Percentiles rank a stretch among this genome's conserved stretches.
Evolutionary conservation across 2,113 vertebrate species (phyloP).

Genomic region (Cepphus grylle): DNA sequence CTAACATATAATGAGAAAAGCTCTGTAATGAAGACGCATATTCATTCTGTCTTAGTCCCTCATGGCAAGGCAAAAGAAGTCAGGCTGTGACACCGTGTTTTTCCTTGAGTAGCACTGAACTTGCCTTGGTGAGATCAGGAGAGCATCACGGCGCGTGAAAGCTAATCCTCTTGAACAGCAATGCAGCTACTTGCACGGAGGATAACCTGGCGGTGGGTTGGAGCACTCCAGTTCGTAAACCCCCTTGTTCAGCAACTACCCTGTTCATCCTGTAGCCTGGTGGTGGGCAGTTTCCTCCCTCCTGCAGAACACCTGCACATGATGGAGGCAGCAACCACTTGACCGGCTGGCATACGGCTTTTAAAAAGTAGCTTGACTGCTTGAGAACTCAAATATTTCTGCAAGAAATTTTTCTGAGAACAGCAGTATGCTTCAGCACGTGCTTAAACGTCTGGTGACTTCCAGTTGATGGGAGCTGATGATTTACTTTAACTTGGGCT

Average conservation of each 20-base stretch:
- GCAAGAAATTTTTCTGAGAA: not conserved
- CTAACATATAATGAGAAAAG: not conserved
- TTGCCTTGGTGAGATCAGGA: not conserved
- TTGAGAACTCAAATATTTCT: not conserved
- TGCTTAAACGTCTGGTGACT: not conserved
- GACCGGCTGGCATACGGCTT: not conserved
- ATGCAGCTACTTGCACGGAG: rapidly evolving
- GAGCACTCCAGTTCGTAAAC: not conserved
- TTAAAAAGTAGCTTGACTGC: not conserved
- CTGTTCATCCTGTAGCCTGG: not conserved
- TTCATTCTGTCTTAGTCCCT: not conserved
- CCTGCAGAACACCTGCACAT: rapidly evolving
- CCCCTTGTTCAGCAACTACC: not conserved
- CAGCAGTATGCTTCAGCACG: not conserved
- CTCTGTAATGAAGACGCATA: not conserved
- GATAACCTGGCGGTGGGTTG: not conserved
- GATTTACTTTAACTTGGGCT: not conserved
- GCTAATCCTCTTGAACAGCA: not conserved
- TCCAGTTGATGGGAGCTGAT: not conserved
- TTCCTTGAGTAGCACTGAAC: not conserved
- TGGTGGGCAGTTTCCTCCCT: not conserved
- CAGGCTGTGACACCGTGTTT: not conserved
- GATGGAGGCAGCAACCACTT: not conserved
- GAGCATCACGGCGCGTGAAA: not conserved
- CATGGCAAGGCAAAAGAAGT: not conserved